Evolutionary conservation across 2,113 vertebrate species (phyloP), one percentile per base, ranked within the genome.

Genomic region (Mixornis gularis): DNA sequence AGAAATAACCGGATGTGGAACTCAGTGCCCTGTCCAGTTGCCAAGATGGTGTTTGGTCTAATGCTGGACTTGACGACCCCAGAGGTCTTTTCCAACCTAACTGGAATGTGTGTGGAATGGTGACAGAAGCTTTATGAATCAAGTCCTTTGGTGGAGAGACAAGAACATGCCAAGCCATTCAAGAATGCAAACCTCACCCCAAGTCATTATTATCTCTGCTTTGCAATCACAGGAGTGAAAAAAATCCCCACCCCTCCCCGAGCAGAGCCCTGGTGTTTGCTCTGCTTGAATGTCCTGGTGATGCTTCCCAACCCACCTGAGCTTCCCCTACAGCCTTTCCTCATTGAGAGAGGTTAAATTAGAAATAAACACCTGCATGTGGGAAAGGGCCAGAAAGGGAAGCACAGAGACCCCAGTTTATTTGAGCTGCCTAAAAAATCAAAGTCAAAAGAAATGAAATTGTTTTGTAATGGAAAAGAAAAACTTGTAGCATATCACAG

Each of bases 71-170:
- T 12, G 15, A 49, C 2, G 2, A 27, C 15, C 46, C 40, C 41
- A 21, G 53, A 62, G 34, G 34, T 48, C 46, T 34, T 74, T 62
- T 62, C 55, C 69, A 60, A 10, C 46, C 21, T 24, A 32, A 48
- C 0, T 41, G 34, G 8, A 53, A 46, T 5, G 18, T 3, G 8
- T 25, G 16, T 17, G 32, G 59, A 85, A 44, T 4, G 24, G 14
- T 32, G 46, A 85, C 34, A 51, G 62, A 24, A 40, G 51, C 9
- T 53, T 76, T 17, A 49, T 11, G 38, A 53, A 91, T 19, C 12
- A 30, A 80, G 25, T 27, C 21, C 27, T 52, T 36, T 9, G 7
- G 8, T 21, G 17, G 3, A 12, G 16, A 68, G 17, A 63, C 0
- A 90, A 22, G 32, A 69, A 73, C 83, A 68, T 2, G 13, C 24